Evolutionary conservation across 2,113 vertebrate genomes (phyloP), one percentile per base, ranked within the genome.

Genomic region (Phylloscopus trochilus): DNA sequence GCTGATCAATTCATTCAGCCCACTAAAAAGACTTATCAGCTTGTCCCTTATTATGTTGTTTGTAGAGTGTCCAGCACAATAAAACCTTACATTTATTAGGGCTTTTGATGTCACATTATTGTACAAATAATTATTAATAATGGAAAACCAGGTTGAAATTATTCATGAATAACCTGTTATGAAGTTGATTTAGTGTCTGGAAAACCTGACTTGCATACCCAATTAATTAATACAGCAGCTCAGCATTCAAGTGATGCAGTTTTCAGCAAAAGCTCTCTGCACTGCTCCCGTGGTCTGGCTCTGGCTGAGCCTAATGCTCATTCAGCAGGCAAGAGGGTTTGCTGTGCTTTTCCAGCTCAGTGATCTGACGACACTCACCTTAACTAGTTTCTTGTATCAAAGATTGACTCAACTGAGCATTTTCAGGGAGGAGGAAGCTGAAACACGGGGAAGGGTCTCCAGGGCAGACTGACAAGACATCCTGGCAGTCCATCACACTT

Each of bases 41-140:
- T 44, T 78, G 47, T 28, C 37, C 56, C 52, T 88, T 92, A 88
- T 70, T 94, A 73, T 44, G 47, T 63, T 77, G 68, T 93, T 74
- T 75, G 41, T n/a, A 75, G 59, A 83, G 47, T 77, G 75, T 51
- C 83, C 86, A 78, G 64, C 31, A 95, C 72, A 96, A 94, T 64
- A 64, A 88, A 88, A 64, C 33, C 56, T 83, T 87, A 59, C 52
- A 90, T 78, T 90, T 93, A 87, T 86, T 90, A 53, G 73, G 43
- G 37, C 64, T 77, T 90, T 86, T 77, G 49, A 81, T 90, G 86
- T 84, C 68, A 75, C 30, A 89, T 46, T 90, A 62, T 80, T 88
- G 52, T 76, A 89, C 79, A 95, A 95, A 95, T 94, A 96, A 94
- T 93, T 95, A 94, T 58, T 89, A 97, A 87, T 92, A 95, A 94